phyloP scores from a whole-genome alignment of 2,888 invertebrate species.

The Drepanosiphum platanoidis region DNA sequence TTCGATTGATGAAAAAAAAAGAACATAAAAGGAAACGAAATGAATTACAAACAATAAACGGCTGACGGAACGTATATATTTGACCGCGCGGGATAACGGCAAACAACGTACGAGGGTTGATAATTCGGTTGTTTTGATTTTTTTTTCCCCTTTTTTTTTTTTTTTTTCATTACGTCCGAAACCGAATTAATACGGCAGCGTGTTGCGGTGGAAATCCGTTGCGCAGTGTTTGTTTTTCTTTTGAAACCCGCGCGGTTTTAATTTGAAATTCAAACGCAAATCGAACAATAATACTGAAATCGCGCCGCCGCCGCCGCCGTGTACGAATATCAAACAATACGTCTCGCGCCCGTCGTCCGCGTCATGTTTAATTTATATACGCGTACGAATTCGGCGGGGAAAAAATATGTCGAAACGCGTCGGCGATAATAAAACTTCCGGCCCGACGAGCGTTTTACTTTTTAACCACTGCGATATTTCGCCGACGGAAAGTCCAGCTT shows the following conservation, averaged over 20 bases:
- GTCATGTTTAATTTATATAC: too few relatives aligned
- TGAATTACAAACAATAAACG: conserved; percentile 58
- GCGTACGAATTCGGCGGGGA: too few relatives aligned
- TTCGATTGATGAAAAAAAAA: conserved; percentile 40
- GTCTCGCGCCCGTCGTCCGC: too few relatives aligned
- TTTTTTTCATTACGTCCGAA: background rate
- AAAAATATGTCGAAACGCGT: too few relatives aligned
- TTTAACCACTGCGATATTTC: too few relatives aligned
- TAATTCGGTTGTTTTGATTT: conserved; percentile 28
- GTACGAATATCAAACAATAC: conserved; percentile 23
- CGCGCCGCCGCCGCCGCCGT: background rate
- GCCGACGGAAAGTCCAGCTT: background rate
- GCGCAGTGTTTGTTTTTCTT: conserved; percentile 13
- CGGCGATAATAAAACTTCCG: too few relatives aligned
- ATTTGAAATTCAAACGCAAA: conserved; percentile 46
- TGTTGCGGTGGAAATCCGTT: conserved; percentile 10
- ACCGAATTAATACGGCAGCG: conserved; percentile 35
- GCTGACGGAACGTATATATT: conserved; percentile 39
- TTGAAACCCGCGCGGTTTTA: conserved; percentile 8
- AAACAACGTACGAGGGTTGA: conserved; percentile 1
- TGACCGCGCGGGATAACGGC: background rate
- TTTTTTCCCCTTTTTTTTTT: background rate
- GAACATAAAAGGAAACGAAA: conserved; percentile 50
- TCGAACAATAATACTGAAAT: conserved; percentile 15
- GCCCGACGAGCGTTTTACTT: too few relatives aligned